Percentiles rank a stretch among this genome's conserved stretches.
Evolutionary conservation across 2,113 vertebrate species (phyloP).

Genomic region (Podiceps cristatus): DNA sequence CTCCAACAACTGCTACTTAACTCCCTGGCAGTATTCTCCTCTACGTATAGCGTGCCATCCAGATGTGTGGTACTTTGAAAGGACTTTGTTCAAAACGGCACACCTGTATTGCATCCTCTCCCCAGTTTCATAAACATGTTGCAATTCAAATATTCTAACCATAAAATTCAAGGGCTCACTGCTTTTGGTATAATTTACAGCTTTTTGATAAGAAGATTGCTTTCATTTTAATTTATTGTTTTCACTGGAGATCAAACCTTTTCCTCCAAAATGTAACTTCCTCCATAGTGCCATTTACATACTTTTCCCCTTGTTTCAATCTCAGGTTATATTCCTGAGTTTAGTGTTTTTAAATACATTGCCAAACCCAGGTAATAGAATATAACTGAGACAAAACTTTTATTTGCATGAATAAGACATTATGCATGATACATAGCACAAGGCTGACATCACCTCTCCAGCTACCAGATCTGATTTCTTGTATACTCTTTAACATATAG

Average conservation of each 20-base stretch:
- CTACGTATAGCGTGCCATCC: neutral
- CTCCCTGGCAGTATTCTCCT: fast-evolving
- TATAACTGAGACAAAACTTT: neutral
- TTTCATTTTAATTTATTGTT: neutral
- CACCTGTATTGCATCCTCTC: neutral
- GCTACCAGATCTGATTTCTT: neutral
- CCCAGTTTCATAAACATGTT: neutral
- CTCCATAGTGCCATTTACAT: neutral
- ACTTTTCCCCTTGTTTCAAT: neutral
- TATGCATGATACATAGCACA: neutral
- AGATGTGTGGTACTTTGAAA: neutral
- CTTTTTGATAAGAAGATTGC: fast-evolving
- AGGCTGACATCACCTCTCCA: neutral
- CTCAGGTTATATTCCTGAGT: neutral
- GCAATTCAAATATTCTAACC: neutral
- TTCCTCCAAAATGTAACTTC: neutral
- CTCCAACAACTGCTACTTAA: neutral
- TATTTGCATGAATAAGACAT: neutral
- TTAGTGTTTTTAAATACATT: neutral
- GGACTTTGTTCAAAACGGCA: neutral
- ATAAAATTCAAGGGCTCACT: neutral
- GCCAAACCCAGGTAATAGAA: neutral
- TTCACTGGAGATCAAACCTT: neutral
- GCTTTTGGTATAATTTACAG: neutral
- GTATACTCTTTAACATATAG: neutral